Base-by-base conservation (phyloP, 2,888 invertebrate genomes). In the Apodemia zela region DNA sequence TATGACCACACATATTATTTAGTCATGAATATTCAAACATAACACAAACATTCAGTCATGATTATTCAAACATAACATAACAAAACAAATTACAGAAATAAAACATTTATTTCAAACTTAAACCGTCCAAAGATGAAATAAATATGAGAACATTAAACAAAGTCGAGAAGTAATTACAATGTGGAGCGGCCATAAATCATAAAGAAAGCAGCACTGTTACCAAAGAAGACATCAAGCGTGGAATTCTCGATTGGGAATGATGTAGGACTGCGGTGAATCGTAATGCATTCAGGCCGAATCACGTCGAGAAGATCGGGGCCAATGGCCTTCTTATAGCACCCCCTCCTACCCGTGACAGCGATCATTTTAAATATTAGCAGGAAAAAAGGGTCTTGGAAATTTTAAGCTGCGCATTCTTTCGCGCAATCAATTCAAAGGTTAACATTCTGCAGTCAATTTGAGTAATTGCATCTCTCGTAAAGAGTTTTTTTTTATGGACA, bases 281-380 rank as follows among this genome's bases (percentile, higher is more conserved):
- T 85, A 82, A 87, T 82, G 81, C 84, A 87, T 88, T 87, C 85
- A 86, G 84, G 82, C 81, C 85, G 84, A 85, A 85, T 82, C 81
- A 75, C 73, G 74, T 66, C 71, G 75, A 54, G 61, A 59, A 77
- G 77, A 81, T 76, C 74, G 79, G 75, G 85, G 90, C 83, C 90
- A 82, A 75, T 76, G 86, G 78, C 88, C 87, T 80, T 75, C 78
- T 78, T 81, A 74, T 75, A 72, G 74, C 75, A 75, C 80, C 78
- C 75, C 67, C 68, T 68, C 66, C 71, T 64, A 66, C 65, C 68
- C 74, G 69, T 73, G 72, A 75, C 74, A 71, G 70, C 71, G 66
- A 69, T 65, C 73, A 67, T 73, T 77, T 76, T 75, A 80, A 83
- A 79, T 77, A 81, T 79, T 80, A 75, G 84, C 67, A 68, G 69